Evolutionary conservation across 2,797 vertebrate genomes (phyloP).

Genomic region (Manis javanica): DNA sequence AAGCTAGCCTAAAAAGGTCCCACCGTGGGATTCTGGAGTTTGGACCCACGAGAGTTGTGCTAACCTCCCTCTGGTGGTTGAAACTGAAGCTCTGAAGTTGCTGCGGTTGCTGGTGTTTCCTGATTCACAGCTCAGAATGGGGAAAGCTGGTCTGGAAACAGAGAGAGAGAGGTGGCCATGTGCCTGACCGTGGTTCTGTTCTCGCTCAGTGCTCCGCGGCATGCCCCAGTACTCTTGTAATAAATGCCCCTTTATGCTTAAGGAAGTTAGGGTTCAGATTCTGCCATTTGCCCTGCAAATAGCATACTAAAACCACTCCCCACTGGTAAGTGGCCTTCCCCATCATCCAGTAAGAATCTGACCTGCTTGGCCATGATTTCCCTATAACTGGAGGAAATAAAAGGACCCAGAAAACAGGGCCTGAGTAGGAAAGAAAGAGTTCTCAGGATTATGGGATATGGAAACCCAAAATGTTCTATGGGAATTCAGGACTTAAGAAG

Average conservation of each 20-base stretch:
- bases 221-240: rapidly evolving
- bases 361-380: neutral
- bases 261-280: neutral
- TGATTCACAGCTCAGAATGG: neutral
- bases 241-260: neutral
- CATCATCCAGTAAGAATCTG: neutral
- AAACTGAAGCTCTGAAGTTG: neutral
- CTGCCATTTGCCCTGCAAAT: neutral
- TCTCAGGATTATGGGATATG: neutral
- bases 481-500: neutral
- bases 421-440: neutral
- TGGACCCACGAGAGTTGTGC: neutral
- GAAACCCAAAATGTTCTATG: neutral
- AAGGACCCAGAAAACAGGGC: neutral
- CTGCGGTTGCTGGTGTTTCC: neutral
- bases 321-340: too few species aligned
- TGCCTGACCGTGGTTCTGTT: too few species aligned
- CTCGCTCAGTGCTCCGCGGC: neutral
- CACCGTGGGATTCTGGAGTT: neutral
- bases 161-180: neutral
- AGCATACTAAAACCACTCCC: neutral
- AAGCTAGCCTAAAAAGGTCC: neutral
- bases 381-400: neutral
- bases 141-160: neutral
- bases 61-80: too few species aligned